Conservation (phyloP, 2,888 invertebrate genomes). For the Oeneis ivallda region DNA sequence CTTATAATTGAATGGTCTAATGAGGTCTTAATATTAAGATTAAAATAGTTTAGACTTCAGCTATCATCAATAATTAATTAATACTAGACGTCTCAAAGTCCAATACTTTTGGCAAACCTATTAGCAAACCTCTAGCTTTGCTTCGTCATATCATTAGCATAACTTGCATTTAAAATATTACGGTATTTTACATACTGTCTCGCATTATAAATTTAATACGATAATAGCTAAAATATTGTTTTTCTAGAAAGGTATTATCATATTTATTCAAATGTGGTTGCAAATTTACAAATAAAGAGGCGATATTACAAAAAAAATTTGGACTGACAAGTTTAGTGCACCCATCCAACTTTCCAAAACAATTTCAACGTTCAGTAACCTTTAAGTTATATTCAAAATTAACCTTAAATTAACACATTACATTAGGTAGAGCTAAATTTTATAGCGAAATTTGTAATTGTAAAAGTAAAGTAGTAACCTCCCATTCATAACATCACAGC, state of each 20-base stretch:
- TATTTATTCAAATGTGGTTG: not conserved
- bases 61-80: not conserved
- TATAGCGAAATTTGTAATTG: no score
- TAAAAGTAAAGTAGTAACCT: no score
- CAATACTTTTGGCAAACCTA: no score
- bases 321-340: no score
- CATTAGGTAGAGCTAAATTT: no score
- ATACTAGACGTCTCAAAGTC: not conserved
- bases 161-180: constrained; percentile 26
- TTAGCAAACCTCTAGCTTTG: constrained; percentile 5
- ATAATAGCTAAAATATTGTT: not conserved
- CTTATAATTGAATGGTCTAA: not conserved
- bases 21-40: not conserved
- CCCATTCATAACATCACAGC: no score
- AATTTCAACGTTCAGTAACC: no score
- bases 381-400: no score
- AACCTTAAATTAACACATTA: no score
- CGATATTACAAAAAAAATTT: not conserved
- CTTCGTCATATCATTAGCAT: constrained; percentile 12
- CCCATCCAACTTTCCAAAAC: no score
- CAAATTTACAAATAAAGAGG: not conserved
- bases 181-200: not conserved
- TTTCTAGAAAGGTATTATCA: not conserved
- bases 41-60: not conserved
- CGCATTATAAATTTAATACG: not conserved